Evolutionary conservation across 2,113 vertebrate genomes (phyloP), one percentile per base, ranked within the genome.

Genomic region (Sylvia atricapilla): DNA sequence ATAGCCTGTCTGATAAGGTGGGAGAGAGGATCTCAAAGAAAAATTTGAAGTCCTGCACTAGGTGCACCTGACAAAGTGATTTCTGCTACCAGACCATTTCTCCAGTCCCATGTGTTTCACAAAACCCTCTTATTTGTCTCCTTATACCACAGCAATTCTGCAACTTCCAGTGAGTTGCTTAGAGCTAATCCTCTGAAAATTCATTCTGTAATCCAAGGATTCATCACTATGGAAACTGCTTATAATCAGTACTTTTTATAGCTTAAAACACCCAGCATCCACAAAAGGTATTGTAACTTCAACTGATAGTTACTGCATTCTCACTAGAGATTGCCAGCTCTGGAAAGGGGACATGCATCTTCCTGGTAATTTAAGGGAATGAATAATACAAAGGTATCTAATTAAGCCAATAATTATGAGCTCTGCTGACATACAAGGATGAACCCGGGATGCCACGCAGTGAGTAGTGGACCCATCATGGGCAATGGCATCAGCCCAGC

Each of bases 201-300:
- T 94, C 80, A 74, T 68, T 87, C 77, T 93, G 28, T 92, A 96
- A 96, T 95, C 96, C 96, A 94, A 93, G 73, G 86, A 91, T 95
- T 95, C 84, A 77, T 98, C 15, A 5, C 97, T 96, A 98, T 97
- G 97, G 97, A 97, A 97, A 97, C 97, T 97, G 89, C 92, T 97
- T 96, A 97, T 97, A 97, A 97, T 69, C 11, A 5, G 79, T 85
- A 97, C 96, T 89, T 98, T 96, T 96, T 96, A 97, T 95, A 95
- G 93, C 78, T 94, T 95, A 94, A 94, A 76, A 77, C 69, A 4
- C 3, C 5, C 95, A 90, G 52, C 33, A 74, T 85, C 79, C 91
- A 95, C 91, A 91, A 96, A 90, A 94, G 73, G 64, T 93, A 94
- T 62, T 96, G 44, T 90, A 92, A 91, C 60, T 79, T 70, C 62